Evolutionary conservation across 2,888 invertebrate genomes (phyloP), one percentile per base, ranked within the genome.

Genomic region (Amphipoea oculea): DNA sequence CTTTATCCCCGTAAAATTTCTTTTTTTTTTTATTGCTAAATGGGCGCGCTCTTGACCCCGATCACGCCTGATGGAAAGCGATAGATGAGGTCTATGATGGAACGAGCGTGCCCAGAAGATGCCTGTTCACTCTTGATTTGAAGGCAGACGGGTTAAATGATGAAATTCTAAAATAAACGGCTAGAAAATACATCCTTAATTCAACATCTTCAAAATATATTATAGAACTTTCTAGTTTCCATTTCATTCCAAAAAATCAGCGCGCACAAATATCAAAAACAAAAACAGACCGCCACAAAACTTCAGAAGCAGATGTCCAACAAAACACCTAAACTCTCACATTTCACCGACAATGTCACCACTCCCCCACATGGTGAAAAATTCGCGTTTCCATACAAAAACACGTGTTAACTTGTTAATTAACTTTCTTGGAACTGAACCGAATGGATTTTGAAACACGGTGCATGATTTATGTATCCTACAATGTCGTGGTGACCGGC

Each of bases 341-440:
- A 86, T 88, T 89, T 82, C 88, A 82, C 84, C 78, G 65, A 48
- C 79, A 74, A 71, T 79, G 82, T 82, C 82, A 76, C 69, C 89
- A 78, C 86, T 80, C 79, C 68, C 68, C 66, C 89, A 89, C 69
- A 76, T 88, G 85, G 79, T 83, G 81, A 85, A 89, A 89, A 87
- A 89, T 90, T 90, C 86, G 89, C 91, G 73, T 83, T 84, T 70
- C 51, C 48, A 17, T 83, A 91, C 92, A 95, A 96, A 96, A 96
- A 94, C 94, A 94, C 88, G 96, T 96, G 96, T 94, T 92, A 95
- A 96, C 89, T 94, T 93, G 96, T 93, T 95, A 96, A 96, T 95
- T 93, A 93, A 90, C 93, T 94, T 96, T 96, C 96, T 94, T 86
- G 90, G 96, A 96, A 95, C 86, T 86, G 84, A 89, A 83, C 76